Evolutionary conservation across 2,113 vertebrate genomes (phyloP).

Genomic region (Leptocoma aspasia): DNA sequence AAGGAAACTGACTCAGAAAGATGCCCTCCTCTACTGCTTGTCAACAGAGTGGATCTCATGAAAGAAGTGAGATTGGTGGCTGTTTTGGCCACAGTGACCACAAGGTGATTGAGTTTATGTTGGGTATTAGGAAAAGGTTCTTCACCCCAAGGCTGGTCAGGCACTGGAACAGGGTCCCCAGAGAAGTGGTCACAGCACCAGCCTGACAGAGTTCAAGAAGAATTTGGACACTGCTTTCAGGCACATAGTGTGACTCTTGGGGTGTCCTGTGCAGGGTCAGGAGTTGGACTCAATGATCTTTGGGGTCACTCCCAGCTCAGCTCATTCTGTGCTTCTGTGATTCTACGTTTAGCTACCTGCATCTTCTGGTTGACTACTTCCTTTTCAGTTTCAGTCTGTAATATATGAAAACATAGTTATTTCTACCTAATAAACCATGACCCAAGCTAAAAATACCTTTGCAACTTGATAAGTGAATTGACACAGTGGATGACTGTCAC

Average conservation of each 20-base stretch:
- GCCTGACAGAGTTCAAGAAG: not conserved
- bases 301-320: not conserved
- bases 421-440: not conserved
- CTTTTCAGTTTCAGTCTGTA: not conserved
- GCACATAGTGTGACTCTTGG: not conserved
- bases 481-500: not conserved
- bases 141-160: not conserved
- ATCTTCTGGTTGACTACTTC: not conserved
- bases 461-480: not conserved
- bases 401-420: not conserved
- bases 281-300: not conserved
- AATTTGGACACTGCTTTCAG: not conserved
- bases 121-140: not conserved
- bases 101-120: fast-evolving
- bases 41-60: not conserved
- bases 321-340: not conserved
- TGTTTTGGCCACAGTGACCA: not conserved
- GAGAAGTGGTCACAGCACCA: not conserved
- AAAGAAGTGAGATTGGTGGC: not conserved
- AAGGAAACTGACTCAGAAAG: not conserved
- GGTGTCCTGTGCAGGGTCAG: not conserved
- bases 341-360: not conserved
- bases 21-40: not conserved
- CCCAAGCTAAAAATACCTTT: not conserved
- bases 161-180: not conserved